These are phyloP conservation scores for Spinus pinus DNA, from an alignment of 2,797 vertebrate genomes.

Conservation along the genomic window DNA sequence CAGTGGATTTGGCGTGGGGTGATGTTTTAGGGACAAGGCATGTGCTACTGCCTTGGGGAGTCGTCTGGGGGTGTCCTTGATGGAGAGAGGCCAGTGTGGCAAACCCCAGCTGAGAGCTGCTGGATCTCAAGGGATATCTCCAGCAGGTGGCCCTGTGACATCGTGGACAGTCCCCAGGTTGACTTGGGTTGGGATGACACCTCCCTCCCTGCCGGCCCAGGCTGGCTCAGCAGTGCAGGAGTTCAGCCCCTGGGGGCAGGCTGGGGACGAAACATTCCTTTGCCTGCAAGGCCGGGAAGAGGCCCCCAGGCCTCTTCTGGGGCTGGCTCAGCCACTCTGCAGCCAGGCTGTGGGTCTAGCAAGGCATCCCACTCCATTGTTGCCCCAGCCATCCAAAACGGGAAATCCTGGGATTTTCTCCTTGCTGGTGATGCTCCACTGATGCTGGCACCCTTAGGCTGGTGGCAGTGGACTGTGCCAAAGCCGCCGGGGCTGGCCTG, in stretches of 20 bases:
- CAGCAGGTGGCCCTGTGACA: constrained; percentile 64
- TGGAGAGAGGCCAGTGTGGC: accelerated
- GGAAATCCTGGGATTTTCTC: background rate
- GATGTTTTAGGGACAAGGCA: background rate
- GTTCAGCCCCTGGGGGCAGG: background rate
- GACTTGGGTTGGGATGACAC: background rate
- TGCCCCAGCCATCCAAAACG: background rate
- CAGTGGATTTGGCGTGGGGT: background rate
- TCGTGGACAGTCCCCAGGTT: background rate
- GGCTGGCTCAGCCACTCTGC: background rate
- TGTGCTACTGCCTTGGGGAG: background rate
- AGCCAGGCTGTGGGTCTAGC: background rate
- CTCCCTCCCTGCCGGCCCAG: background rate
- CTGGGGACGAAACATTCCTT: background rate
- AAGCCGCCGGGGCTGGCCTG: background rate
- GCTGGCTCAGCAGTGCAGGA: too few species aligned
- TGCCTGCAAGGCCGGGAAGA: background rate
- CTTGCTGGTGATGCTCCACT: background rate
- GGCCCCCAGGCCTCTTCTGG: too few species aligned
- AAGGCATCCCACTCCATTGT: accelerated
- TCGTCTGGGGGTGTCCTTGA: background rate
- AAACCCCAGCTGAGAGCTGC: background rate
- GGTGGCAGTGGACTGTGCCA: background rate
- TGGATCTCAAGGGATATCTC: background rate
- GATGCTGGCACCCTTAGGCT: background rate